Evolutionary conservation across 2,113 vertebrate genomes (phyloP).

Genomic region (Psettodes erumei): DNA sequence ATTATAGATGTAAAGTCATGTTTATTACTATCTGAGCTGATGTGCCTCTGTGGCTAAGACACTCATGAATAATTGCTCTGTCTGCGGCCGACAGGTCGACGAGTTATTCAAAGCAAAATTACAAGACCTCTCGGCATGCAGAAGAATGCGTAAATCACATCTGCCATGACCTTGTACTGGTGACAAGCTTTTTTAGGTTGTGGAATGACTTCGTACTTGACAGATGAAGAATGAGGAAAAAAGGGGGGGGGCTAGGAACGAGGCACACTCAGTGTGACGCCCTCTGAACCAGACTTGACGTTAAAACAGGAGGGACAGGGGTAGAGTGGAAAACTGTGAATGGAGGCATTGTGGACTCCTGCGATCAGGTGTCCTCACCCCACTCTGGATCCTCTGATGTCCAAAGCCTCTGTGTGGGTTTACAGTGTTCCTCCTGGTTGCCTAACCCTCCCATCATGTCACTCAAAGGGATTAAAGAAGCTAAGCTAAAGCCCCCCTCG

Average conservation of each 20-base stretch:
- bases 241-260: not conserved
- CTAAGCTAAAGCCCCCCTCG: constrained; percentile 57
- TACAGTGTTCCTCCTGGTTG: constrained; percentile 28
- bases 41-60: constrained; percentile 37
- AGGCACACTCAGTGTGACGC: constrained; percentile 1
- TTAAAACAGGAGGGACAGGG: not conserved
- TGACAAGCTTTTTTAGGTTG: constrained; percentile 15
- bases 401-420: constrained; percentile 48
- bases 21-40: constrained; percentile 19
- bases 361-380: constrained; percentile 28
- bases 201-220: constrained; percentile 52
- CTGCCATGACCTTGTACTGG: constrained; percentile 23
- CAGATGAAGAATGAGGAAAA: not conserved
- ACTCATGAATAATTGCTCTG: constrained; percentile 70
- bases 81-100: constrained; percentile 5
- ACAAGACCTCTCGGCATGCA: constrained; percentile 42
- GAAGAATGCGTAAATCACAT: constrained; percentile 57
- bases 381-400: constrained; percentile 23
- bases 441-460: constrained; percentile 58
- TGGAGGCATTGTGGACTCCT: not conserved
- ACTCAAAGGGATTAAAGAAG: constrained; percentile 71
- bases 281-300: constrained; percentile 10
- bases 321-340: constrained; percentile 18
- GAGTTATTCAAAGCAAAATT: constrained; percentile 58
- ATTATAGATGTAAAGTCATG: constrained; percentile 20